These are phyloP conservation scores for Protobothrops mucrosquamatus DNA, from an alignment of 2,113 vertebrate genomes.

Conservation along the genomic window DNA sequence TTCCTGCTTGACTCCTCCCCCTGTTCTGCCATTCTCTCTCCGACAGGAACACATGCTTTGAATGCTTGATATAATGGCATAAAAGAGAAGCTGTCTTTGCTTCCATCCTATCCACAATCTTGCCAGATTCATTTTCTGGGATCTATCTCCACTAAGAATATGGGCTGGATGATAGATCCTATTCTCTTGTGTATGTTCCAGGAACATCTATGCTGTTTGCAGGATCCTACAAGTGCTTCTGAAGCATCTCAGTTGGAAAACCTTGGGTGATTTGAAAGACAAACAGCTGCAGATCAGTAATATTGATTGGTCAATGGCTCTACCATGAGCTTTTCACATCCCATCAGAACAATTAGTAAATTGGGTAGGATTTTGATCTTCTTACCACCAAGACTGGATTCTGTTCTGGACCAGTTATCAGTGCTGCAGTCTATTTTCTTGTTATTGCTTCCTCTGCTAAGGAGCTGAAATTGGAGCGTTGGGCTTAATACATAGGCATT, in stretches of 20 bases:
- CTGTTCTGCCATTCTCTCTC: not conserved
- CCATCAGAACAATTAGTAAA: constrained; percentile 40
- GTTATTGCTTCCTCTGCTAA: not conserved
- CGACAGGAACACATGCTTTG: not conserved
- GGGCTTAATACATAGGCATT: not conserved
- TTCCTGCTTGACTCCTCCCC: not conserved
- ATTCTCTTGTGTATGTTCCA: fast-evolving
- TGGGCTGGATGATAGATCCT: not conserved
- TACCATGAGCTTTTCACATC: constrained; percentile 52
- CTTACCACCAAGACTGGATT: not conserved
- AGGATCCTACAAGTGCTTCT: constrained; percentile 33
- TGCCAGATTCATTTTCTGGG: not conserved
- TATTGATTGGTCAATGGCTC: constrained; percentile 50
- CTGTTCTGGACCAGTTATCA: not conserved
- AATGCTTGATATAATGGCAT: not conserved
- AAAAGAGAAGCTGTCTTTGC: not conserved
- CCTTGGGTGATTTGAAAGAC: constrained; percentile 47
- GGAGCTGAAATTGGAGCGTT: not conserved
- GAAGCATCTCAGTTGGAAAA: constrained; percentile 32
- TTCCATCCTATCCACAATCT: not conserved
- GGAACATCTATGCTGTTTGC: not conserved
- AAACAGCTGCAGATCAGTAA: constrained; percentile 45
- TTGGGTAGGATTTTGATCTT: not conserved
- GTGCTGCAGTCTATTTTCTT: constrained; percentile 4
- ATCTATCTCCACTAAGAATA: not conserved